Evolutionary conservation across 2,113 vertebrate genomes (phyloP), one percentile per base, ranked within the genome.

Genomic region (Rallus limicola): DNA sequence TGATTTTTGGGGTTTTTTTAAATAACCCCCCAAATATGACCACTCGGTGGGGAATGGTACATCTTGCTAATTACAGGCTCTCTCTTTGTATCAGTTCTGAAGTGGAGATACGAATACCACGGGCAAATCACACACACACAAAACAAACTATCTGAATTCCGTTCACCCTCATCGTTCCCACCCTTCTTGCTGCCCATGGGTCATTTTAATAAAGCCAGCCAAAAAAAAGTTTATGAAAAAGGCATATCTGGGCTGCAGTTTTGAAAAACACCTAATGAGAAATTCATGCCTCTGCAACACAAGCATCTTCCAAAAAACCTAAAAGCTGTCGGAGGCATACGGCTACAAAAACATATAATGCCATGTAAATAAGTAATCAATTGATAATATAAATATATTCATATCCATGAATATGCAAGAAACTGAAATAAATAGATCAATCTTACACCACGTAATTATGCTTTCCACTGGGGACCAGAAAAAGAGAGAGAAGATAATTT

Each of bases 1-100:
- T 48, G 48, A 11, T 48, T 48, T 48, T 23, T 46, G 18, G 11
- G 10, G 40, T 79, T 90, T 84, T 86, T 90, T 28, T 42, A 91
- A 93, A 93, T 60, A 93, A 81, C 36, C 3, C 36, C 60, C 80
- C 93, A 97, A 96, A 95, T 74, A 34, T 10, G 90, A 19, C 42
- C 6, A 31, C n/a, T 67, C 86, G 87, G 24, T 58, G 23, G n/a
- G 42, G 53, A 89, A 48, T 10, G 25, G 44, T 26, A 34, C 6
- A 28, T 77, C 60, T 69, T 82, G 56, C 63, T 94, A 88, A 86
- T 42, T 77, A 69, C 24, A 40, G 4, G 38, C 14, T 36, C 70
- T 63, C 70, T 25, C 31, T 88, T 94, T 88, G 31, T 74, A 53
- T 58, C 11, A 2, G 68, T 75, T 86, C 42, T 71, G 78, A 82